phyloP scores from a whole-genome alignment of 1,140 invertebrate genomes.

The Acromyrmex charruanus region DNA sequence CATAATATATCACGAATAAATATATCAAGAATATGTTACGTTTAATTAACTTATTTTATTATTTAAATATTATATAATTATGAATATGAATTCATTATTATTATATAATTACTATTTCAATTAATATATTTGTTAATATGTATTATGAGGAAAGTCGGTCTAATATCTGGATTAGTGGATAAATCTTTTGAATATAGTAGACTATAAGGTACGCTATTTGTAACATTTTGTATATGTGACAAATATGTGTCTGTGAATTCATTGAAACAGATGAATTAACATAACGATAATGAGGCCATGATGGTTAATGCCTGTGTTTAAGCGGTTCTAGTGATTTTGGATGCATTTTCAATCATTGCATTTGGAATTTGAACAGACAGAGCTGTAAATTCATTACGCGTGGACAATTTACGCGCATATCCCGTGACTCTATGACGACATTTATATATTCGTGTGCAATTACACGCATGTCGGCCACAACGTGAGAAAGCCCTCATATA shows the following conservation, averaged over 20 bases:
- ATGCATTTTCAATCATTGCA: slow-evolving; percentile 38
- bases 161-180: neutral
- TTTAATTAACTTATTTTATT: neutral
- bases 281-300: slow-evolving; percentile 8
- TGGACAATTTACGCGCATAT: slow-evolving; percentile 42
- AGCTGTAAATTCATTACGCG: slow-evolving; percentile 45
- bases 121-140: neutral
- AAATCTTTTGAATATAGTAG: neutral
- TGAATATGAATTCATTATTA: slow-evolving; percentile 10
- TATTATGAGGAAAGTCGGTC: neutral
- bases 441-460: slow-evolving; percentile 54
- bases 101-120: neutral
- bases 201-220: neutral
- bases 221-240: neutral
- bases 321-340: slow-evolving; percentile 24
- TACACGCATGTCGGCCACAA: slow-evolving; percentile 36
- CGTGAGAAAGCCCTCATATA: slow-evolving; percentile 53
- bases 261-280: slow-evolving; percentile 8
- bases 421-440: neutral
- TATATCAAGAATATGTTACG: too few relatives aligned
- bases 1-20: neutral
- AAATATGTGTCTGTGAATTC: neutral
- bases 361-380: slow-evolving; percentile 45
- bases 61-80: neutral
- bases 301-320: slow-evolving; percentile 14